phyloP scores from a whole-genome alignment of 2,113 vertebrate species.

The Sphyrna mokarran region DNA sequence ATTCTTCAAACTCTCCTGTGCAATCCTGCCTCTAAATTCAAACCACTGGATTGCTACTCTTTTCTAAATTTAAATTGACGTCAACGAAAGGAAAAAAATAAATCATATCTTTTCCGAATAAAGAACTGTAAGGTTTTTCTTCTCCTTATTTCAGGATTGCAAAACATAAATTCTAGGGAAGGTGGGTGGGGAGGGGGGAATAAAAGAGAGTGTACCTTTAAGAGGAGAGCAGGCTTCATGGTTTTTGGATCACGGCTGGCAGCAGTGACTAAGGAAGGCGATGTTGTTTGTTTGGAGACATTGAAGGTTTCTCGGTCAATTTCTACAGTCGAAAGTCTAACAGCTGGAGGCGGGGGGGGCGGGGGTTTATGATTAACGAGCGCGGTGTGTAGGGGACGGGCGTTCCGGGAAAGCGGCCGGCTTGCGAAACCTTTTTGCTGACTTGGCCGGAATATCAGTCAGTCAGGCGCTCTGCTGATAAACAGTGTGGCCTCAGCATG shows the following conservation, averaged over 20 bases:
- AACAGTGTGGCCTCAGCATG: not conserved
- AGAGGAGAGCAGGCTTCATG: not conserved
- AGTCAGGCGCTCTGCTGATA: not conserved
- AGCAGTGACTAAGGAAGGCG: too few relatives aligned
- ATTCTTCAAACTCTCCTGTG: not conserved
- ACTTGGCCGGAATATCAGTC: not conserved
- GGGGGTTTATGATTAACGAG: conserved; percentile 44
- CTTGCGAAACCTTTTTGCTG: conserved; percentile 16
- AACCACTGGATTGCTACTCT: not conserved
- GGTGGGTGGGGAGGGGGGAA: too few relatives aligned
- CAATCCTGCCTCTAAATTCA: not conserved
- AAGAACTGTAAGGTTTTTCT: not conserved
- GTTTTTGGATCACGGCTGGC: not conserved
- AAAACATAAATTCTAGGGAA: not conserved
- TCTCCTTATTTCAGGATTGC: not conserved
- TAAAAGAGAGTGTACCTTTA: not conserved
- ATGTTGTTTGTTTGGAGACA: not conserved
- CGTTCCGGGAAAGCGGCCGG: not conserved
- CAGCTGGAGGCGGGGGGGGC: not conserved
- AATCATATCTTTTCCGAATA: not conserved
- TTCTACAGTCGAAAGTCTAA: conserved; percentile 43
- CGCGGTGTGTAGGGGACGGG: not conserved
- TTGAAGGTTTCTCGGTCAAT: not conserved
- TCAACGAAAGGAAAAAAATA: not conserved
- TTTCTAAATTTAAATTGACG: not conserved